Percentiles rank a stretch among this genome's conserved stretches.
These are phyloP conservation scores for Heterocephalus glaber DNA, from an alignment of 2,113 vertebrate genomes.

Conservation along the genomic window DNA sequence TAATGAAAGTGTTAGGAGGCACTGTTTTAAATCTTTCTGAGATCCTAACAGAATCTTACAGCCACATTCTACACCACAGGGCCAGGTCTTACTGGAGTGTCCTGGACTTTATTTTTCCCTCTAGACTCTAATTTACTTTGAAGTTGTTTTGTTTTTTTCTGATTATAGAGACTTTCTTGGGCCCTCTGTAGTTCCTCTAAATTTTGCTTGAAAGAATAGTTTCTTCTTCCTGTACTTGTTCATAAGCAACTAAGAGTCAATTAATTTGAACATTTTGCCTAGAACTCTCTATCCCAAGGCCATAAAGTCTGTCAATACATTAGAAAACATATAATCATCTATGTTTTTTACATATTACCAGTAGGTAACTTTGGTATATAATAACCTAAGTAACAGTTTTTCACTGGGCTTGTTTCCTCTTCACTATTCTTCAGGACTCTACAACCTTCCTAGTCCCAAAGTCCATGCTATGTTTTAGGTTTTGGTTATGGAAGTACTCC, in stretches of 20 bases:
- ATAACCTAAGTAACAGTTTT: not conserved
- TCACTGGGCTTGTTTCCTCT: not conserved
- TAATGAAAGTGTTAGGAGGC: not conserved
- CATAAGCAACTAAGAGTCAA: not conserved
- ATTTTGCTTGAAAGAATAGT: slow-evolving; percentile 23
- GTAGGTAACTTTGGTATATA: not conserved
- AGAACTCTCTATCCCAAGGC: not conserved
- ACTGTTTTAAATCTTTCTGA: not conserved
- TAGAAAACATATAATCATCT: not conserved
- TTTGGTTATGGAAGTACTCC: not conserved
- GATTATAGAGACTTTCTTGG: not conserved
- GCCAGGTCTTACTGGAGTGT: not conserved
- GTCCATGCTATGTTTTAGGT: slow-evolving; percentile 21
- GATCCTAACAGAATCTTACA: not conserved
- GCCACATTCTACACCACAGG: not conserved
- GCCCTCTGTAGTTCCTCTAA: not conserved
- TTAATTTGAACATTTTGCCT: not conserved
- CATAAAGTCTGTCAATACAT: not conserved
- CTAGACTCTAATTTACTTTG: slow-evolving; percentile 41
- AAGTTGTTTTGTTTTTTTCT: not conserved
- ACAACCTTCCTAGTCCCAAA: not conserved
- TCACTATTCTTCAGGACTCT: not conserved
- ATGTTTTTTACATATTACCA: not conserved
- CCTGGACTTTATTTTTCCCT: not conserved
- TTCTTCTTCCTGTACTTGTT: slow-evolving; percentile 21